Base-by-base conservation (phyloP, 2,888 invertebrate species). In the Drosophila peninsularis region DNA sequence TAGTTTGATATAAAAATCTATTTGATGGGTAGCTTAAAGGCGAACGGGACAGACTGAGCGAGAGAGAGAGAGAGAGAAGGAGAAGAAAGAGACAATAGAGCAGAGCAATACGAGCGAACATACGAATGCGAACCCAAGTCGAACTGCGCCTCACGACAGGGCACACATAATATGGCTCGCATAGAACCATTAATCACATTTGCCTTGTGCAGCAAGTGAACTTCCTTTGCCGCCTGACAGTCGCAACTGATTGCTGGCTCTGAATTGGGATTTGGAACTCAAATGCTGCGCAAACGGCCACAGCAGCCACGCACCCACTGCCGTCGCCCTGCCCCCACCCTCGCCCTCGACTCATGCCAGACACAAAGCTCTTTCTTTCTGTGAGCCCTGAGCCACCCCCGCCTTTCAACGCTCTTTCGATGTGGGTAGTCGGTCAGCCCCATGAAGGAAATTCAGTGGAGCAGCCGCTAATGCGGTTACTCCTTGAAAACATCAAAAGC, bases 141-240 rank as follows among this genome's bases (percentile, higher is more conserved):
- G 52, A 67, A 71, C 55, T 61, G 61, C 62, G 68, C 62, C 70
- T 64, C 66, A 64, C 66, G 49, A 68, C 72, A 72, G 74, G 67
- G 75, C 72, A 75, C 75, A 75, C 80, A 88, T 91, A 90, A 91
- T 92, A 90, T 91, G 91, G 85, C 91, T 90, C 63, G 65, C 42
- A 76, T 73, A 66, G 82, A 82, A 91, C 90, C 92, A 92, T 92
- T 92, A 92, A 92, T 92, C 92, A 92, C 91, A 88, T 85, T 85
- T 80, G 81, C 74, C 89, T 89, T 85, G 89, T 90, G 90, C 90
- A 90, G 91, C 91, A 90, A 91, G 91, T 91, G 90, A 90, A 90
- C 91, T 91, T 91, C 91, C 90, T 91, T 91, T 89, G 84, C 90
- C 85, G 90, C 84, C 90, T 90, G 91, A 90, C 91, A 91, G 91